Conservation (phyloP, 2,888 invertebrate species). For the Agrochola circellaris region DNA sequence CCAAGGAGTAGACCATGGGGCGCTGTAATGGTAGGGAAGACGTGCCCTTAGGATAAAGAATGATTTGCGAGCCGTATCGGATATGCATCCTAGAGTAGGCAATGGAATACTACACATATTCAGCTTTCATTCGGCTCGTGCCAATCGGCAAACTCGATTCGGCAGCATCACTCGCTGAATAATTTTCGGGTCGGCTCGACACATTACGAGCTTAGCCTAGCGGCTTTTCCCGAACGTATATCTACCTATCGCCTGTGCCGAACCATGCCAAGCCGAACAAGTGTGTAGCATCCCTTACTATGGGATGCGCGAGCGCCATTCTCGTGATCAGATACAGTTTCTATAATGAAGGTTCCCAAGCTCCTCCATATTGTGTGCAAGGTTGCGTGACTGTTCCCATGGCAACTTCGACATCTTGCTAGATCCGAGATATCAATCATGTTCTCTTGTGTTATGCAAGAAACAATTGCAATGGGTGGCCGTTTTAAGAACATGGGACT, state of each 20-base stretch:
- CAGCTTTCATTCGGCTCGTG: neutral
- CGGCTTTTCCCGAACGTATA: neutral
- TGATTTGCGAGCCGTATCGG: no score
- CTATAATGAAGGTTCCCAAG: slow-evolving; percentile 54
- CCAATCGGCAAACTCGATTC: neutral
- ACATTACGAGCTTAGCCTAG: neutral
- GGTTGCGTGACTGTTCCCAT: slow-evolving; percentile 63
- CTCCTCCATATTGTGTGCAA: slow-evolving; percentile 62
- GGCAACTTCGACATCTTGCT: slow-evolving; percentile 35
- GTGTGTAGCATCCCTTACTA: neutral
- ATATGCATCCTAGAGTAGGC: no score
- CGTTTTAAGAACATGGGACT: no score
- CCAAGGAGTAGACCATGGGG: no score
- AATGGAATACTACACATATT: neutral
- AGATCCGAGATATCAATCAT: slow-evolving; percentile 41
- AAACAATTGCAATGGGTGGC: slow-evolving; percentile 8
- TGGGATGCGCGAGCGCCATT: slow-evolving; percentile 41
- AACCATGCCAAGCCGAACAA: neutral
- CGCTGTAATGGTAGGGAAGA: no score
- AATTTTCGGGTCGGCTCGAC: neutral
- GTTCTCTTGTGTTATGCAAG: slow-evolving; percentile 43
- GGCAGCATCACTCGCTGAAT: neutral
- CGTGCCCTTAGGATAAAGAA: no score
- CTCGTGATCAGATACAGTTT: slow-evolving; percentile 54
- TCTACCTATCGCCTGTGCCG: neutral